Evolutionary conservation across 2,888 invertebrate species (phyloP), one percentile per base, ranked within the genome.

Genomic region (Prosopocoilus inquinatus): DNA sequence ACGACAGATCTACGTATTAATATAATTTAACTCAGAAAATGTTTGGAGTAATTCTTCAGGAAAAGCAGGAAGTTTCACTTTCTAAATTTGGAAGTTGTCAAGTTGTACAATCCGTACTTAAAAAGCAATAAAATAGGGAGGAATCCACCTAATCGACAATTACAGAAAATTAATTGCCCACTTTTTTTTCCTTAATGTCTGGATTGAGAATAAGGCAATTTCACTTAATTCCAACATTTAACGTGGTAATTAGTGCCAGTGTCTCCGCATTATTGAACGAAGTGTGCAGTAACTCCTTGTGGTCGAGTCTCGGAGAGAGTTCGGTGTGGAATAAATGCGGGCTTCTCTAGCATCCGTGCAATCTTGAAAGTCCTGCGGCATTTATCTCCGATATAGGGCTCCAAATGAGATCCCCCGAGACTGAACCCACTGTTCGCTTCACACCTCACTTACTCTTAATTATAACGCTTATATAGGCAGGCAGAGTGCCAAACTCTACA

Each of bases 401-500:
- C 67, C 67, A 69, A 70, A 71, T 70, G 70, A 72, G 70, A 70
- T 70, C 72, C 71, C 67, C 60, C 43, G 70, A 67, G 70, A 69
- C 64, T 63, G 63, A 67, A 68, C 68, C 66, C 70, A 68, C 66
- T 71, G 70, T 71, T 72, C 68, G 65, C 71, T 73, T 74, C 70
- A 73, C 73, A 74, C 74, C 72, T 73, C 74, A 72, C 74, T 74
- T 71, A 72, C 67, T 72, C 73, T 72, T 74, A 74, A 74, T 74
- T 74, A 72, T 72, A 69, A 68, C 12, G 41, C 12, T 16, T 41
- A 41, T 15, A 28, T 28, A 28, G 20, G 41, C 15, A 41, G 41
- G 41, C 41, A 41, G 15, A 41, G 41, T 41, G 41, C 41, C 41
- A 41, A 41, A 9, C 15, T 11, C 9, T 41, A 13, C 41, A 13